Conservation (phyloP, 2,888 invertebrate species). For the Cataglyphis altisquamis region DNA sequence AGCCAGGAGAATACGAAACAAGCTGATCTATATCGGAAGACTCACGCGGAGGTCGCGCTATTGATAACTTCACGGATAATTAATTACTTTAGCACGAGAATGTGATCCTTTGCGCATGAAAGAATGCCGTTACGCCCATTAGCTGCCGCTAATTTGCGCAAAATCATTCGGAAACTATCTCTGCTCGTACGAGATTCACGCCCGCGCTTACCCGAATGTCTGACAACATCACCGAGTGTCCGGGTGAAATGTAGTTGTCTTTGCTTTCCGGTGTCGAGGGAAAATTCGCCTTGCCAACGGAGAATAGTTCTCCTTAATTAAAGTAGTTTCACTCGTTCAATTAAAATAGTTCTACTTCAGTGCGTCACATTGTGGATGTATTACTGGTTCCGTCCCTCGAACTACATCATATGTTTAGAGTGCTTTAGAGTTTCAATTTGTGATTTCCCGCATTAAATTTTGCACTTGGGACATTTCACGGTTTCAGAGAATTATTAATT, state of each 20-base stretch:
- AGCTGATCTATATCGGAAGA: conserved; percentile 29
- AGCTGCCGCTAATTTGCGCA: conserved; percentile 49
- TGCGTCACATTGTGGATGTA: conserved; percentile 6
- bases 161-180: conserved; percentile 47
- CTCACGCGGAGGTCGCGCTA: background rate
- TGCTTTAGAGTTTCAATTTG: background rate
- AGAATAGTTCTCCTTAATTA: conserved; percentile 53
- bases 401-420: background rate
- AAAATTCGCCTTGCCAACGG: conserved; percentile 21
- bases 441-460: background rate
- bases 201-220: background rate
- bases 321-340: conserved; percentile 50
- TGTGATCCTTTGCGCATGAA: conserved; percentile 48
- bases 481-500: background rate
- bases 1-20: conserved; percentile 15
- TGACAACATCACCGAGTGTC: conserved; percentile 20
- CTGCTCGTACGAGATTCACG: background rate
- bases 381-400: conserved; percentile 21
- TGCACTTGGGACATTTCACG: background rate
- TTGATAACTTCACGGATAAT: conserved; percentile 42
- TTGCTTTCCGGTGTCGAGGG: conserved; percentile 4
- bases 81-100: conserved; percentile 52
- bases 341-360: conserved; percentile 44
- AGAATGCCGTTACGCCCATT: conserved; percentile 48
- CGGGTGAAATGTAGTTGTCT: conserved; percentile 45